Conservation (phyloP, 2,113 vertebrate genomes). For the Myxocyprinus asiaticus region DNA sequence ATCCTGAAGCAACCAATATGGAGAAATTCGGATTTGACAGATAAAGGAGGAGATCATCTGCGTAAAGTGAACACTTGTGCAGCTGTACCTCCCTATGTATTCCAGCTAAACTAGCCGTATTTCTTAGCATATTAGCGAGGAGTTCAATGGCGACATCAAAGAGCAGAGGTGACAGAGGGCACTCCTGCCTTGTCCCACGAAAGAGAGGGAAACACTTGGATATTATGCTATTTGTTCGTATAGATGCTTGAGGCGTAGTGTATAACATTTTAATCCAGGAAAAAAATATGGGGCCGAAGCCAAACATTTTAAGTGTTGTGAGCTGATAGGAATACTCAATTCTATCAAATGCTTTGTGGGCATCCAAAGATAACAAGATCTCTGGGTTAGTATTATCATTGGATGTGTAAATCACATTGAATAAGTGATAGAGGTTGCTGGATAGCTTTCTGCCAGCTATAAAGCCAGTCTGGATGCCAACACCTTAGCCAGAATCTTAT, state of each 20-base stretch:
- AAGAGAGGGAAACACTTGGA: not conserved
- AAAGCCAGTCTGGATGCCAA: constrained; percentile 8
- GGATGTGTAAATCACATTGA: constrained; percentile 10
- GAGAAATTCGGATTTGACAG: not conserved
- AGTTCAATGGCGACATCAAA: constrained; percentile 25
- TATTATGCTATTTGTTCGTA: constrained; percentile 13
- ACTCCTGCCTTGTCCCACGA: not conserved
- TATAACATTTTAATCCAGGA: constrained; percentile 25
- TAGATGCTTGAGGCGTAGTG: constrained; percentile 1
- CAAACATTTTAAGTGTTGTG: not conserved
- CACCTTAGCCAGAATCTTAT: not conserved
- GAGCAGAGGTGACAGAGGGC: constrained; percentile 2
- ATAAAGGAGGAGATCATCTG: constrained; percentile 9
- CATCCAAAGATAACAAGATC: constrained; percentile 15
- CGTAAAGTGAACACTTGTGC: constrained; percentile 14
- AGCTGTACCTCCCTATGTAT: not conserved
- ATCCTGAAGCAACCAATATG: not conserved
- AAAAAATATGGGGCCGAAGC: constrained; percentile 1
- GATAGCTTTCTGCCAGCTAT: constrained; percentile 11
- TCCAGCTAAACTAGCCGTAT: not conserved
- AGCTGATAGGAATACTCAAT: constrained; percentile 1
- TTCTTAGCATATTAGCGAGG: not conserved
- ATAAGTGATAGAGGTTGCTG: not conserved
- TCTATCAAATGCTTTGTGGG: constrained; percentile 28
- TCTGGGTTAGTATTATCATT: not conserved